phyloP scores from a whole-genome alignment of 2,113 vertebrate genomes.

The Aplodontia rufa region DNA sequence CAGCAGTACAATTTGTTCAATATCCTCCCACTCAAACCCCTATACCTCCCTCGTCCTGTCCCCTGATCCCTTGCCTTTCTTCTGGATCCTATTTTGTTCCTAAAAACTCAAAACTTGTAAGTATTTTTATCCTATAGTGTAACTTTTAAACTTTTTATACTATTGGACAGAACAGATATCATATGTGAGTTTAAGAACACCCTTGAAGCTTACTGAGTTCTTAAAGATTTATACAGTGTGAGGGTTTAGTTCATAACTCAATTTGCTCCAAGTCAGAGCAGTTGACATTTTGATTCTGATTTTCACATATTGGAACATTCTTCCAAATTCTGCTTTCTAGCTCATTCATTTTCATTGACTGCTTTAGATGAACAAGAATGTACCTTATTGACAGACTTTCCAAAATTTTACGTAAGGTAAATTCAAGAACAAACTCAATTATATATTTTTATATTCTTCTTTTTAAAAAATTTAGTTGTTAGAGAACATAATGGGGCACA shows the following conservation, averaged over 20 bases:
- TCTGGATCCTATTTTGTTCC: no score
- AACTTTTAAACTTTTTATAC: conserved; percentile 25
- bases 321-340: conserved; percentile 26
- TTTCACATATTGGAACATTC: conserved; percentile 31
- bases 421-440: conserved; percentile 23
- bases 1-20: no score
- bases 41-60: no score
- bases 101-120: no score
- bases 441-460: not conserved
- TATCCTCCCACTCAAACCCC: no score
- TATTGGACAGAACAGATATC: not conserved
- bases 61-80: no score
- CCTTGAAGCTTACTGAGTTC: not conserved
- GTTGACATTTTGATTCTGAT: conserved; percentile 50
- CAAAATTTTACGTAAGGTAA: conserved; percentile 14
- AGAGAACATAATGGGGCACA: not conserved
- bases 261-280: not conserved
- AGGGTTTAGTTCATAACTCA: conserved; percentile 37
- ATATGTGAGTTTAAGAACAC: not conserved
- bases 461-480: not conserved
- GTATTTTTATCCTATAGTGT: not conserved
- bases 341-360: not conserved
- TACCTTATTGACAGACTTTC: not conserved
- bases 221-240: conserved; percentile 16
- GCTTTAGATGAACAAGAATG: conserved; percentile 21